Base-by-base conservation (phyloP, 2,888 invertebrate genomes). In the Melieria crassipennis region DNA sequence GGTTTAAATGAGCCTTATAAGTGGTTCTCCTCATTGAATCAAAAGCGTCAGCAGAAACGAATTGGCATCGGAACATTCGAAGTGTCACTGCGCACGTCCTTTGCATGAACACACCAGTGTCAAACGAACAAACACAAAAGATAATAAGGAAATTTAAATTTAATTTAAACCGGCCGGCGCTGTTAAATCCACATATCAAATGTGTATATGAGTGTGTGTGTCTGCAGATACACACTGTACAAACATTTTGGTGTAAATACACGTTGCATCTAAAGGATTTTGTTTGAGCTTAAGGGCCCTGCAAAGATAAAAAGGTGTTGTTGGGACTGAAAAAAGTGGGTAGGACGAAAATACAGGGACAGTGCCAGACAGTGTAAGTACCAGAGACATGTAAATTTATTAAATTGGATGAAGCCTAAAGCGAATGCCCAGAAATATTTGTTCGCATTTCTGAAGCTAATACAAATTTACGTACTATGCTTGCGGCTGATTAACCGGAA, bases 131-230 rank as follows among this genome's bases (percentile, higher is more conserved):
- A 5, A 48, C 55, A 63, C 61, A 65, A 46, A 61, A 65, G 70
- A 70, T 70, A 70, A 70, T 61, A 70, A 61, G 64, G 65, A 65
- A 70, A 70, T 65, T 65, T 70, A 70, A 70, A 70, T 70, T 65
- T 65, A 61, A 70, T 70, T 70, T 70, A 70, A 65, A 70, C 70
- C 70, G 70, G 70, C 70, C 70, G 70, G 70, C 60, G 30, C 48
- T 60, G 60, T 42, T 11, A 16, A 61, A 65, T 48, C 43, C 57
- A 64, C 46, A 70, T 48, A 70, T 46, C 7, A 43, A 50, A 13
- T 66, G 13, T 16, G 58, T 56, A 58, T 48, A 16, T 13, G 47
- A 47, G 10, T 47, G 11, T 11, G 47, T 65, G 57, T 65, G 10
- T 13, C 6, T 56, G 16, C 30, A 13, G 13, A 4, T 16, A 56